Evolutionary conservation across 1,140 invertebrate species (phyloP), one percentile per base, ranked within the genome.

Genomic region (Calephelis virginiensis): DNA sequence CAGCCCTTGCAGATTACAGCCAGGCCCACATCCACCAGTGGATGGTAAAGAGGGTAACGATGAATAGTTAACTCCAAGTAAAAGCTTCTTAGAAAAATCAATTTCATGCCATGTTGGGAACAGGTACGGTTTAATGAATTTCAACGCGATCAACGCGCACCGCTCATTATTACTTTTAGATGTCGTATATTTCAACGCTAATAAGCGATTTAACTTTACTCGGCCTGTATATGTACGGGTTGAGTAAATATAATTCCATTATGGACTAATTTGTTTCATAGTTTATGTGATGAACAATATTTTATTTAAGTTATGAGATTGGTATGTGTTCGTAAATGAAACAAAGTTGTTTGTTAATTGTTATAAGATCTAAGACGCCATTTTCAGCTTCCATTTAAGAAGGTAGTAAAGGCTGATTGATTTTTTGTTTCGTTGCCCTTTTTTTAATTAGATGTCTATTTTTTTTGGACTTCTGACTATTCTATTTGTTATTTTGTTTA

Each of bases 51-150:
- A 17, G 4, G 5, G 49, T 9, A 17, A 28, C 28, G 14, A 53
- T 17, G 14, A 17, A 17, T 14, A 5, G 10, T 17, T 9, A 17
- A 28, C 14, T 10, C 17, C 17, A 8, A 37, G 14, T 56, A 28
- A 56, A 37, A 56, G 50, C 9, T 56, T 56, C 50, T 56, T 17
- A 9, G 14, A 38, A 62, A 62, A 62, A 62, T 62, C 43, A 43
- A 62, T 62, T 45, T 43, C 45, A 43, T 62, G 61, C 40, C 61
- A 62, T 62, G 13, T 62, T 11, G 8, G 14, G 40, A 46, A 14
- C 60, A 61, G 38, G 37, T 40, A 43, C n/a, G 38, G 14, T 28
- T 28, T 43, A 62, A 46, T 62, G 61, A 45, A 62, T 56, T 56
- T 56, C 17, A 56, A 11, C 50, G 50, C 50, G 50, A 37, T 56